A percentile compares a stretch with the other conserved stretches of the same genome.
Evolutionary conservation across 30 jellyfish, hydroid and myxozoan species (phyloP).

Genomic region (Clytia hemisphaerica): DNA sequence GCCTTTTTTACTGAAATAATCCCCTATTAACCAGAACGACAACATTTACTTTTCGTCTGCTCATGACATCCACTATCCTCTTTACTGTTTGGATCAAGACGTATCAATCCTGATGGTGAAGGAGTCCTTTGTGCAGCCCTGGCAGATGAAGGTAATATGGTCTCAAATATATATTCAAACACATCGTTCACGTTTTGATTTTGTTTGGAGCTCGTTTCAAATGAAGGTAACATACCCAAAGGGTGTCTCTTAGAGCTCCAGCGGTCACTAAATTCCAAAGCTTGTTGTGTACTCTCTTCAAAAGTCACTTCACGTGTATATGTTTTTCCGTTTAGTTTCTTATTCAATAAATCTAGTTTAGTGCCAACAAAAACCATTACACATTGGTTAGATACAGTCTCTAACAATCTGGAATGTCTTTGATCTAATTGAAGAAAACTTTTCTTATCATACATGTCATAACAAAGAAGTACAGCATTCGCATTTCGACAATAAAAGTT

Average conservation of each 20-base stretch:
- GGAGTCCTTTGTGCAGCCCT: constrained; percentile 1
- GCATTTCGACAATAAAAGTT: constrained; percentile 87
- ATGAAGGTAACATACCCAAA: constrained; percentile 47
- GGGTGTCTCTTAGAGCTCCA: constrained; percentile 60
- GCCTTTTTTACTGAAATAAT: too few species aligned
- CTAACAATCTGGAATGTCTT: constrained; percentile 49
- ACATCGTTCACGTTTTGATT: constrained; percentile 47
- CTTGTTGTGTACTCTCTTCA: constrained; percentile 51
- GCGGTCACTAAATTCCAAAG: constrained; percentile 29
- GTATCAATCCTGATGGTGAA: constrained; percentile 12
- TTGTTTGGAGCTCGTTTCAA: constrained; percentile 81
- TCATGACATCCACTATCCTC: neutral
- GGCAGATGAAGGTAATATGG: constrained; percentile 31
- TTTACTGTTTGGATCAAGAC: neutral
- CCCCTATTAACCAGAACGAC: neutral
- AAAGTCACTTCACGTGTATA: constrained; percentile 32
- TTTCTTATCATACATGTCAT: constrained; percentile 34
- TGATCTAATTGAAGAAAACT: constrained; percentile 49
- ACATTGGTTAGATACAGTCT: constrained; percentile 68
- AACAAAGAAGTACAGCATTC: constrained; percentile 85
- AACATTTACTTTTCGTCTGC: neutral
- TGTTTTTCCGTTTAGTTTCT: neutral
- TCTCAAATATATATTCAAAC: constrained; percentile 71
- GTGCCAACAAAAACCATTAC: constrained; percentile 81
- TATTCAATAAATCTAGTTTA: constrained; percentile 56